Evolutionary conservation across 2,113 vertebrate genomes (phyloP), one percentile per base, ranked within the genome.

Genomic region (Oncorhynchus mykiss): DNA sequence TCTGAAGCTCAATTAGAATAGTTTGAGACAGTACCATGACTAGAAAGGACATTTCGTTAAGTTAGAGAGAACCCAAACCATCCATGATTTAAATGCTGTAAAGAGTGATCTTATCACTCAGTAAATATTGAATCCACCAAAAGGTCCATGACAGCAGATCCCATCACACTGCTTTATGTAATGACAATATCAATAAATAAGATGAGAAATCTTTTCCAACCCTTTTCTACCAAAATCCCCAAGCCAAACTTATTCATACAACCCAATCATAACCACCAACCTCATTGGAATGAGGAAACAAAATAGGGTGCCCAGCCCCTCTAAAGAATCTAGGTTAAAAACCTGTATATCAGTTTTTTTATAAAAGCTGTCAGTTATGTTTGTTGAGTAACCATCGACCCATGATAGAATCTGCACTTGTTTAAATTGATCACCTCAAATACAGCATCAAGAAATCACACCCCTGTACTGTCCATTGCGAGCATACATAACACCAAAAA

Each of bases 241-340:
- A 45, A 51, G 31, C 65, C 24, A 71, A 77, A 45, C 34, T 13
- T 67, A 71, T 59, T 66, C 27, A 60, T 5, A 64, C 70, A 69
- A 25, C 12, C 29, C 57, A 57, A 67, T 67, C 73, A 51, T 24
- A 0, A 75, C 71, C 74, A 45, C 39, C 39, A 45, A 45, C 24
- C 67, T 6, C 69, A 80, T 34, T 83, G 83, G 84, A 86, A 85
- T 81, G 79, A 45, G 39, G 39, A 87, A 62, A 81, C 66, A 82
- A 22, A 81, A 74, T 74, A 70, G 88, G 91, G 87, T 87, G 85
- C 84, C 88, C 91, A 90, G 90, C 91, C 91, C 90, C 86, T 73
- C 83, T 62, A 84, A 62, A 76, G 74, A 22, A 74, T 75, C 49
- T 78, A 76, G 25, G 74, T 72, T 73, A 65, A 71, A 73, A 74